Evolutionary conservation across 2,113 vertebrate genomes (phyloP).

Genomic region (Tragelaphus imberbis): DNA sequence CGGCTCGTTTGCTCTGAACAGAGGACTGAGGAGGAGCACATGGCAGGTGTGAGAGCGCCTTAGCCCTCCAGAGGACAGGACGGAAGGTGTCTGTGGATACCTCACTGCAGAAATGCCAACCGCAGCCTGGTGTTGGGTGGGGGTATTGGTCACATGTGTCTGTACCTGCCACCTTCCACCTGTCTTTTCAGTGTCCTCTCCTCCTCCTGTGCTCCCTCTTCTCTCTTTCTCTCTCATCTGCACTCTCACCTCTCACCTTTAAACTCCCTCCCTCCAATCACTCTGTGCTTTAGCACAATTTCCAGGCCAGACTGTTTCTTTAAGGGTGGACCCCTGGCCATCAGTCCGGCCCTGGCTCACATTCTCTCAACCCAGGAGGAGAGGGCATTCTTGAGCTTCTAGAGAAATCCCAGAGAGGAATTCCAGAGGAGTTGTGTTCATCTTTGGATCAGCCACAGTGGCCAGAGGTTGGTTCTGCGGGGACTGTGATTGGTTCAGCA

Average conservation of each 20-base stretch:
- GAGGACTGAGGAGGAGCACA: not conserved
- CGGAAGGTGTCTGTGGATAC: not conserved
- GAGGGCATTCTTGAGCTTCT: not conserved
- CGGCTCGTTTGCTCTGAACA: not conserved
- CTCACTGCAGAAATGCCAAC: not conserved
- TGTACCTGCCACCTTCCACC: not conserved
- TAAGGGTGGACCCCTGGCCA: too few relatives aligned
- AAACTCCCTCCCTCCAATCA: rapidly evolving
- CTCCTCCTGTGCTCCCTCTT: not conserved
- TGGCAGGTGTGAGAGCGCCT: not conserved
- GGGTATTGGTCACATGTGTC: not conserved
- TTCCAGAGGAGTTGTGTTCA: not conserved
- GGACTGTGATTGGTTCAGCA: too few relatives aligned
- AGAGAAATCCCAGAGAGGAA: not conserved
- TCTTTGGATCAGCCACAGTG: not conserved
- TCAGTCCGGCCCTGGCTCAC: not conserved
- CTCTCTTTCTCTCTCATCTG: not conserved
- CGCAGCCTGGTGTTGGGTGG: rapidly evolving
- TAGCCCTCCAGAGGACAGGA: not conserved
- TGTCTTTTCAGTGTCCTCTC: not conserved
- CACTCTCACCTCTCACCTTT: not conserved
- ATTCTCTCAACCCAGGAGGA: not conserved
- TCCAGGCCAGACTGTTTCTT: not conserved
- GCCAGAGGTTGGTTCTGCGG: not conserved
- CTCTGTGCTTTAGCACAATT: not conserved